Base-by-base conservation (phyloP, 2,888 invertebrate species). In the Cryptocheilus praepositus region DNA sequence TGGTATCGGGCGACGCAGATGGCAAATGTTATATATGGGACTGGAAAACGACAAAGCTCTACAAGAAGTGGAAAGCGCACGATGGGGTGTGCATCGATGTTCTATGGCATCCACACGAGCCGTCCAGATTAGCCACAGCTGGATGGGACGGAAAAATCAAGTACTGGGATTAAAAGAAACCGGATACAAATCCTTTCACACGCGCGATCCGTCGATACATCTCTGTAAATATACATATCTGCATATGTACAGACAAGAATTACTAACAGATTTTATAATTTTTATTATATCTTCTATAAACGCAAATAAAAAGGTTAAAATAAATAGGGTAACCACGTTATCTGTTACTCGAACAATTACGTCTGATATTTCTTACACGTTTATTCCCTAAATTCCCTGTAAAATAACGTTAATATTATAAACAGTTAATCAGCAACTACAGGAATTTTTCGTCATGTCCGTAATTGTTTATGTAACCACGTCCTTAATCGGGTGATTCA, bases 81-180 rank as follows among this genome's bases (percentile, higher is more conserved):
- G 98, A 99, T 80, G 96, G 96, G 69, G 98, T 99, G 16, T 99
- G 99, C 87, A 98, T 98, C 71, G 93, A 94, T 16, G 93, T 94
- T 0, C 90, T 99, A 16, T 99, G 99, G 99, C 99, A 99, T 91
- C 99, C 99, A 0, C 99, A 99, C 86, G 99, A 99, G 89, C 96
- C 98, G 2, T 98, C 98, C 85, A 96, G 97, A 88, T 92, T 99
- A 63, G 95, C 96, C n/a, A 98, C 98, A 0, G 98, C 98, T 51
- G 98, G 99, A 57, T 99, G 99, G 99, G 99, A 99, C 89, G 98
- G 98, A 5, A 91, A 96, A 75, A 97, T 99, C 80, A 99, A 99
- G 89, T 97, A 97, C 89, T 99, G 99, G 99, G 99, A 99, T 90
- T 99, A 92, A 92, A 28, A 46, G 22, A n/a, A 18, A 25, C 1